Base-by-base conservation (phyloP, 2,113 vertebrate genomes). In the Boleophthalmus pectinirostris region DNA sequence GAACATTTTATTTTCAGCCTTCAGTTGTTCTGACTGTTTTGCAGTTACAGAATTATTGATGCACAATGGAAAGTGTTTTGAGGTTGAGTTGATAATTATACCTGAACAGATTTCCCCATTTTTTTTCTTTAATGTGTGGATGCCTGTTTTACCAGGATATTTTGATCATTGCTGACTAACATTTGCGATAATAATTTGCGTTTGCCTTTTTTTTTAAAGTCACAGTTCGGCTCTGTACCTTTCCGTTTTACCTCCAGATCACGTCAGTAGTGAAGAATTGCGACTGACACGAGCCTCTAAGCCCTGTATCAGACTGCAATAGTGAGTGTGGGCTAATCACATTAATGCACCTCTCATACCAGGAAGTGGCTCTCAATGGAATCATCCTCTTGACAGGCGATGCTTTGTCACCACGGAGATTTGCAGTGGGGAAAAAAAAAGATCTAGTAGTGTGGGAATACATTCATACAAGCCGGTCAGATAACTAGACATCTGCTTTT, bases 271-370 rank as follows among this genome's bases (percentile, higher is more conserved):
- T 77, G 73, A 80, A 77, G 78, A 84, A 83, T 77, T 33, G 66
- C 46, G 70, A 53, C 72, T 67, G 83, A 83, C 75, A 77, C 33
- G 72, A 82, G 79, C 70, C 81, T 73, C 70, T 79, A 79, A 83
- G 85, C 77, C 61, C 72, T 68, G 75, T 66, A 83, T 89, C 69
- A 81, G 81, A 82, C 77, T 8, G 79, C 80, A 83, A 77, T 77
- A 82, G 80, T 43, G 78, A 88, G 78, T 79, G 87, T 86, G 88
- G 81, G 85, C 86, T 91, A 88, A 89, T 91, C 78, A 82, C 87
- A 73, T 88, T 85, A 91, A 89, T 87, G 85, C 85, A 83, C 84
- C 79, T 82, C 81, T 90, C 87, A 82, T 85, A 87, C 80, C 87
- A 84, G 81, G 81, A 86, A 80, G 81, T 76, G 85, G 66, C 81